These are phyloP conservation scores for Oscheius sp. DNA, from an alignment of 2,888 invertebrate species.

Conservation along the genomic window DNA sequence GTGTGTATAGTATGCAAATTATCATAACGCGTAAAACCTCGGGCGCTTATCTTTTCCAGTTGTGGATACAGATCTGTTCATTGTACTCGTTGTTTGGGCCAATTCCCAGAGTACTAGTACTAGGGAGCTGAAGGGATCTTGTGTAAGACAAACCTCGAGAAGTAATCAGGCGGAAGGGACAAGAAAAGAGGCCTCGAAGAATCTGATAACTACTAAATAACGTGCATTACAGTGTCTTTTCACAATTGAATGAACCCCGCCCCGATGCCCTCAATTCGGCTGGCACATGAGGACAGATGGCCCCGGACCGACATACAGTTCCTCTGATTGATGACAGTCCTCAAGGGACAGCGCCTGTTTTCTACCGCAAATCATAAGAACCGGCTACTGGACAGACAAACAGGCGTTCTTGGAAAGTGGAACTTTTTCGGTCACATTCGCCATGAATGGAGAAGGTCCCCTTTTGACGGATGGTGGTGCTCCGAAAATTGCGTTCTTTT, in stretches of 20 bases:
- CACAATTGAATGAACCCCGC: background rate
- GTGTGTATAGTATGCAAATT: background rate
- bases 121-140: too few relatives aligned
- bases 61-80: background rate
- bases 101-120: too few relatives aligned
- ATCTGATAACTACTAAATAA: constrained; percentile 32
- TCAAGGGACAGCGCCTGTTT: background rate
- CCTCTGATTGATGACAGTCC: background rate
- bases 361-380: constrained; percentile 7
- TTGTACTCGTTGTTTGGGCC: too few relatives aligned
- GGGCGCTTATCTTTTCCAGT: background rate
- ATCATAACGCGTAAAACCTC: background rate
- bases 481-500: constrained; percentile 1
- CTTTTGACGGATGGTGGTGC: constrained; percentile 12
- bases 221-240: constrained; percentile 4
- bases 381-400: background rate
- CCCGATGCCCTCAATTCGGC: constrained; percentile 18
- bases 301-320: constrained; percentile 7
- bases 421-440: constrained; percentile 12
- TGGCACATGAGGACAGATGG: constrained; percentile 18
- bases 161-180: too few relatives aligned
- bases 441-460: constrained; percentile 13
- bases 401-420: background rate
- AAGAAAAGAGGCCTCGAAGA: constrained; percentile 7
- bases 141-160: too few relatives aligned